Percentiles rank a stretch among this genome's conserved stretches.
Conservation (phyloP, 2,888 invertebrate species). For the Tetramorium bicarinatum region DNA sequence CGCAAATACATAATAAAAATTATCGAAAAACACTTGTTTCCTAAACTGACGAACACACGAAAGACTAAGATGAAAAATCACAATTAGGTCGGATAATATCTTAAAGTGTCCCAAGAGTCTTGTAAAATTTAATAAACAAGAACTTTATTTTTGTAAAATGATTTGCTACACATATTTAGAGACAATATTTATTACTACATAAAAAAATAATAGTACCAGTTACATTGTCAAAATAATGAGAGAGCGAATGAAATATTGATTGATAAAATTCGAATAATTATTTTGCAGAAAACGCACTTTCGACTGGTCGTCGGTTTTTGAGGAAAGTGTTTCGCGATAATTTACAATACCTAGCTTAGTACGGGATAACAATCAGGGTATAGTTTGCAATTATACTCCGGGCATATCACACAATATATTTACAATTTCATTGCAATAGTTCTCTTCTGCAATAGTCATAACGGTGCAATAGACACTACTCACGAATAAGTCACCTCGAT, state of each 20-base stretch:
- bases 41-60: not conserved
- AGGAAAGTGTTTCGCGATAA: conserved; percentile 25
- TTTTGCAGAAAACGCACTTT: not conserved
- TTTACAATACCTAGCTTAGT: conserved; percentile 11
- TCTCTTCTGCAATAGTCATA: conserved; percentile 48
- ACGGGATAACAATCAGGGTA: conserved; percentile 51
- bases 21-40: conserved; percentile 11
- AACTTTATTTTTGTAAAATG: not conserved
- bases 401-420: conserved; percentile 47
- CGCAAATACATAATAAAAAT: conserved; percentile 1
- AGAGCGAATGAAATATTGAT: not conserved
- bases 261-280: not conserved
- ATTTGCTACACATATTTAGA: not conserved
- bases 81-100: not conserved
- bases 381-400: conserved; percentile 51
- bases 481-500: conserved; percentile 27
- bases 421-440: conserved; percentile 39
- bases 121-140: not conserved
- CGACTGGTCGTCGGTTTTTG: not conserved
- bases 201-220: not conserved
- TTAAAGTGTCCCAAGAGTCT: not conserved
- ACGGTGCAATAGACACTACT: conserved; percentile 64
- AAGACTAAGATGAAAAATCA: not conserved
- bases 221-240: not conserved
- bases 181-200: not conserved